phyloP scores from a whole-genome alignment of 1,140 invertebrate genomes.

The Euura lappo region DNA sequence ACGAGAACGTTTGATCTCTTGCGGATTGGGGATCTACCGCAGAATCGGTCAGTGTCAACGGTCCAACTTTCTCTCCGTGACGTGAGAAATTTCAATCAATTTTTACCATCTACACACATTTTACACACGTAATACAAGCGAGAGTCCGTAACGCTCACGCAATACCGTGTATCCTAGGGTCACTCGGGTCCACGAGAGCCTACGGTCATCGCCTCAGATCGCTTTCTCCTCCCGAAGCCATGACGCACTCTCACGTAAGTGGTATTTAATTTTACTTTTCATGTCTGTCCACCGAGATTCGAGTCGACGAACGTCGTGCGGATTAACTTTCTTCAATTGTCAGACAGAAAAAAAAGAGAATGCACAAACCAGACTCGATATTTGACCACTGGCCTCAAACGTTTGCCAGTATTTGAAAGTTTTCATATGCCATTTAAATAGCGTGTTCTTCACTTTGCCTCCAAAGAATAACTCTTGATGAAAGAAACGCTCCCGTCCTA shows the following conservation, averaged over 20 bases:
- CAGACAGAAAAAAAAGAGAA: too few relatives aligned
- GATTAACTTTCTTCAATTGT: too few relatives aligned
- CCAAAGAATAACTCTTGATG: too few relatives aligned
- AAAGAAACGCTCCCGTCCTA: too few relatives aligned
- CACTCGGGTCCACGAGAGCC: background rate
- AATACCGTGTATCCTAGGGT: background rate
- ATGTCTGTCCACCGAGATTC: too few relatives aligned
- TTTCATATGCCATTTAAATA: too few relatives aligned
- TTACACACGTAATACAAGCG: background rate
- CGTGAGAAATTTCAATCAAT: background rate
- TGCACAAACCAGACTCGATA: too few relatives aligned
- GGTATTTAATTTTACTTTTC: background rate
- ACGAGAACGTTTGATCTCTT: background rate
- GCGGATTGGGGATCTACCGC: background rate
- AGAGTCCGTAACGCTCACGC: background rate
- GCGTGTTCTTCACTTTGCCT: too few relatives aligned
- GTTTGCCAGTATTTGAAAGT: too few relatives aligned
- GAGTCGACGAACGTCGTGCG: too few relatives aligned
- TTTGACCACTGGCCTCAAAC: too few relatives aligned
- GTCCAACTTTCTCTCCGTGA: background rate
- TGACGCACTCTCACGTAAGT: background rate
- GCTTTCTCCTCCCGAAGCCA: background rate
- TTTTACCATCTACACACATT: background rate
- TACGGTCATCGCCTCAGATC: conserved; percentile 4
- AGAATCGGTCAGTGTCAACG: background rate